Base-by-base conservation (phyloP, 2,888 invertebrate genomes). In the Blastobasis lacticolella region DNA sequence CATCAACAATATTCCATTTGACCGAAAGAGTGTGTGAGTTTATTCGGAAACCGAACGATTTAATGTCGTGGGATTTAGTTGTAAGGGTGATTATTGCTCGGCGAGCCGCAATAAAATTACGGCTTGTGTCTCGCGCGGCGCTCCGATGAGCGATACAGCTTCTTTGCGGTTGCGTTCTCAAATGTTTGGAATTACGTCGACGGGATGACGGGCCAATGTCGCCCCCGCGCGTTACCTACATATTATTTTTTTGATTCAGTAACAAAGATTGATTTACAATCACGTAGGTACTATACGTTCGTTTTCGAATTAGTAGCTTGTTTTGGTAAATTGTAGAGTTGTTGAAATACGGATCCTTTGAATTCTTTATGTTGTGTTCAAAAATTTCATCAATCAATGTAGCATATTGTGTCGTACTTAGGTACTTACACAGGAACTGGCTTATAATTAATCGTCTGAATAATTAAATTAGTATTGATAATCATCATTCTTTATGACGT, bases 71-170 rank as follows among this genome's bases (percentile, higher is more conserved):
- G 54, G 49, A 54, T 63, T 67, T 64, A 58, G 74, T 60, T 59
- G 71, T 75, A 86, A 76, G 80, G 76, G 69, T 69, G 71, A 72
- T 71, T 81, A 81, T 81, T 65, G 73, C 65, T 62, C 64, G 65
- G 71, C 72, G 74, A 74, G 75, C 77, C 75, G 78, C 82, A 81
- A 77, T 80, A 81, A 83, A 81, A 81, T 81, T 78, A 82, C 75
- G 73, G 73, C 69, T 72, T 69, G 73, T 79, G 81, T 81, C 78
- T 78, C 73, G 75, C 73, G 76, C 67, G 69, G 74, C 73, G 73
- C 70, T 77, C 77, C 80, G 78, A 79, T 78, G 79, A 82, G 73
- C 76, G 79, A 81, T 82, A 71, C 75, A 73, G 69, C 63, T 75
- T 75, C 78, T 81, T 80, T 78, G 77, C 79, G 80, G 64, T 67